Conservation (phyloP, 2,797 vertebrate species). For the Florisuga fusca region DNA sequence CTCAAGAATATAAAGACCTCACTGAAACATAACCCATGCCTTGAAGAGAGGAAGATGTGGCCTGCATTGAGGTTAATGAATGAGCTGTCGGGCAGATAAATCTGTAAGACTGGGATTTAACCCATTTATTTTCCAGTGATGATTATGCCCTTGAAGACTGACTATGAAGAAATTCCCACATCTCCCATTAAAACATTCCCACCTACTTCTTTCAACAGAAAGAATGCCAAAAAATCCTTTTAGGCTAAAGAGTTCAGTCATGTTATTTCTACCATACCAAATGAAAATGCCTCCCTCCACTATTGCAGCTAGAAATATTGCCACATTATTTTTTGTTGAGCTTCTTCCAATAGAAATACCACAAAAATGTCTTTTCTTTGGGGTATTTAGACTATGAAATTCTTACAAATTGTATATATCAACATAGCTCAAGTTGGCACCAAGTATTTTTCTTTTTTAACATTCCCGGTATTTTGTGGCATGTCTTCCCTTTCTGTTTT, state of each 20-base stretch:
- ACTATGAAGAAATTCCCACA: slow-evolving; percentile 47
- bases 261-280: slow-evolving; percentile 62
- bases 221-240: slow-evolving; percentile 24
- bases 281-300: slow-evolving; percentile 34
- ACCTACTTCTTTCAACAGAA: slow-evolving; percentile 25
- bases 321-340: slow-evolving; percentile 73
- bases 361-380: slow-evolving; percentile 78
- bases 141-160: not conserved
- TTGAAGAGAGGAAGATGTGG: not conserved
- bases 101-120: slow-evolving; percentile 17
- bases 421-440: slow-evolving; percentile 47
- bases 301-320: slow-evolving; percentile 75
- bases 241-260: slow-evolving; percentile 48
- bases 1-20: not conserved
- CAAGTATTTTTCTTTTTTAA: slow-evolving; percentile 16
- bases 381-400: slow-evolving; percentile 66
- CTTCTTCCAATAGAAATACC: slow-evolving; percentile 80
- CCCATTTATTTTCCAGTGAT: not conserved
- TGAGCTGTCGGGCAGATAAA: not conserved
- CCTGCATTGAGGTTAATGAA: not conserved
- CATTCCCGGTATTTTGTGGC: slow-evolving; percentile 20
- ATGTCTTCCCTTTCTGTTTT: slow-evolving; percentile 6
- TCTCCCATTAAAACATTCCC: slow-evolving; percentile 37
- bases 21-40: not conserved
- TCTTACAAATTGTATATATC: slow-evolving; percentile 74